phyloP scores from a whole-genome alignment of 1,140 invertebrate genomes.

The Oreohelix idahoensis region DNA sequence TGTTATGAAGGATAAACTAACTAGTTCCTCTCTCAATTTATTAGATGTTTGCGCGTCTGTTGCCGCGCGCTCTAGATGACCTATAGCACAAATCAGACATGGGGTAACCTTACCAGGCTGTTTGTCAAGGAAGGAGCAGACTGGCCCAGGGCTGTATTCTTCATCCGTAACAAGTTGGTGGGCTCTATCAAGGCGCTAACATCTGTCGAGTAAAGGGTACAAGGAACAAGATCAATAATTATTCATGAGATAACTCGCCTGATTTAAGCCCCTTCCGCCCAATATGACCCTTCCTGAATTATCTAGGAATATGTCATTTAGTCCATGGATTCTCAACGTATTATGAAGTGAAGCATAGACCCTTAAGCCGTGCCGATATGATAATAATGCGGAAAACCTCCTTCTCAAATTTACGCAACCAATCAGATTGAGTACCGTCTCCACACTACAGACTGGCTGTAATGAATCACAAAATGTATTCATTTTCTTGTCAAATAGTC shows the following conservation, averaged over 20 bases:
- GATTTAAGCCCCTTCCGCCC: background rate
- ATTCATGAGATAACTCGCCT: background rate
- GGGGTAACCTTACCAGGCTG: constrained; percentile 79
- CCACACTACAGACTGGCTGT: no score
- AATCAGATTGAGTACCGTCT: no score
- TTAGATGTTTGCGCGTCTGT: background rate
- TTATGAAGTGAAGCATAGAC: no score
- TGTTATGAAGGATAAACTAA: no score
- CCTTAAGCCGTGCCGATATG: no score
- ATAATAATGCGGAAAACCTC: no score
- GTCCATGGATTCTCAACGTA: no score
- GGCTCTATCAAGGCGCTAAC: constrained; percentile 56
- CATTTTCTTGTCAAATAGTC: no score
- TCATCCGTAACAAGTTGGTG: constrained; percentile 89
- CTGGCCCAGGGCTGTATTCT: constrained; percentile 89
- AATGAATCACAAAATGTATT: no score
- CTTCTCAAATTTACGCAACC: no score
- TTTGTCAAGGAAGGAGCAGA: constrained; percentile 90
- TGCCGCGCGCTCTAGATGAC: background rate
- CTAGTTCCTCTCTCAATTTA: no score
- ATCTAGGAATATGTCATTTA: background rate
- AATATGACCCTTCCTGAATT: background rate
- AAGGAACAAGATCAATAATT: constrained; percentile 2
- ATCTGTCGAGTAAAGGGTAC: background rate
- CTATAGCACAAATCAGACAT: background rate